Base-by-base conservation (phyloP, 2,888 invertebrate species). In the Leucophenga montana region DNA sequence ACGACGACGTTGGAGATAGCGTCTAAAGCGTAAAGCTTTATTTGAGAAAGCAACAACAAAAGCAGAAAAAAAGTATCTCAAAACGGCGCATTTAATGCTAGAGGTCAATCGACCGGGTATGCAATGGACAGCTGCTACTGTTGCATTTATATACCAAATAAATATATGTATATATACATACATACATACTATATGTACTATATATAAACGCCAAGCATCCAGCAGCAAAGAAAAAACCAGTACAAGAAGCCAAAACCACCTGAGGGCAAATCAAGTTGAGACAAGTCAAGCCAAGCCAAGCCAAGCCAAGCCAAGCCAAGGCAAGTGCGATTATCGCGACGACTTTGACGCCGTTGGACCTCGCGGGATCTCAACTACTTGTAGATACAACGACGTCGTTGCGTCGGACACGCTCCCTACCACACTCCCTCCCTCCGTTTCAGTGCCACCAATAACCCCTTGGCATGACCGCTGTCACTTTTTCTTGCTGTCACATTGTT, bases 291-390 rank as follows among this genome's bases (percentile, higher is more conserved):
- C 14, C 50, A 50, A 50, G 13, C n/a, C 50, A 18, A 50, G 50
- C 18, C 16, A 16, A 53, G 16, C 11, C 16, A 16, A 53, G 18
- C 53, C 16, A n/a, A 18, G 20, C 18, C 53, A 53, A 50, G 20
- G 9, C 53, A 53, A 53, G 53, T 53, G 53, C 20, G 53, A 53
- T 53, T 53, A 53, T 53, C 20, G 53, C 53, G 53, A 53, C 53
- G 53, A 53, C 53, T 53, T 53, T 53, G 53, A 53, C 20, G 53
- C 53, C 53, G 53, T 20, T 18, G 20, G 53, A 53, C 53, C 53
- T 53, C 53, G 53, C 16, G 20, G 20, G 48, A 53, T 11, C 16
- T 11, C 16, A 16, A 53, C 20, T 53, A 9, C 18, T 9, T 5
- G 8, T 39, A 39, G 8, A 39, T 11, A 39, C 39, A 39, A 39